Percentiles rank a stretch among this genome's conserved stretches.
Conservation (phyloP, 1,140 invertebrate species). For the Microplitis mediator region DNA sequence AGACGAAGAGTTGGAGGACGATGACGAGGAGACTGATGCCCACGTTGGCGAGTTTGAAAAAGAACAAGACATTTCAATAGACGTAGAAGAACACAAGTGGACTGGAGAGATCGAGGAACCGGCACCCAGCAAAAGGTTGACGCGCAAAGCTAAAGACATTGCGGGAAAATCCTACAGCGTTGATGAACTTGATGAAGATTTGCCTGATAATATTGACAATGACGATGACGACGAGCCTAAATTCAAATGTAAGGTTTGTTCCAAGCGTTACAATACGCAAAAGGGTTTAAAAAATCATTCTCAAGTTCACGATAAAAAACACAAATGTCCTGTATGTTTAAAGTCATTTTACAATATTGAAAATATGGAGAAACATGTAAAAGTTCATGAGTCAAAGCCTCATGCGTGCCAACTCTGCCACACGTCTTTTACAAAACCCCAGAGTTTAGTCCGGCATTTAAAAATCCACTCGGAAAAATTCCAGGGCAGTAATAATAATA, state of each 20-base stretch:
- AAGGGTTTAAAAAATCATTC: slow-evolving; percentile 57
- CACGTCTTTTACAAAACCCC: slow-evolving; percentile 46
- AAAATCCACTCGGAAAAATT: slow-evolving; percentile 47
- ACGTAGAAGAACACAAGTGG: slow-evolving; percentile 28
- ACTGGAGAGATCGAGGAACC: slow-evolving; percentile 9
- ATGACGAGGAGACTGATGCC: neutral
- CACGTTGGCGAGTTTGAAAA: neutral
- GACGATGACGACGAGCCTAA: slow-evolving; percentile 40
- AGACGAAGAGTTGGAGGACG: neutral
- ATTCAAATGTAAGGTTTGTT: slow-evolving; percentile 54
- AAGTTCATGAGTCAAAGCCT: slow-evolving; percentile 48
- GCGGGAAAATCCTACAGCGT: slow-evolving; percentile 41
- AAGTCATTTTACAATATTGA: slow-evolving; percentile 55
- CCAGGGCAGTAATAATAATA: slow-evolving; percentile 21
- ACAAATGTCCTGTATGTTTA: slow-evolving; percentile 51
- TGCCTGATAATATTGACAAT: slow-evolving; percentile 22
- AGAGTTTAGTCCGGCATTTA: slow-evolving; percentile 47
- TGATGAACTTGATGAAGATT: slow-evolving; percentile 48
- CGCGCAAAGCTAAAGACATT: slow-evolving; percentile 45
- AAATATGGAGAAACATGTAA: slow-evolving; percentile 52
- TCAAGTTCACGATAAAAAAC: slow-evolving; percentile 52
- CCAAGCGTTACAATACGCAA: slow-evolving; percentile 49
- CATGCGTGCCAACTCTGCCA: slow-evolving; percentile 52
- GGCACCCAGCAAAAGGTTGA: slow-evolving; percentile 41
- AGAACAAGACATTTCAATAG: neutral